Conservation (phyloP, 2,797 vertebrate genomes). For the Esox lucius region DNA sequence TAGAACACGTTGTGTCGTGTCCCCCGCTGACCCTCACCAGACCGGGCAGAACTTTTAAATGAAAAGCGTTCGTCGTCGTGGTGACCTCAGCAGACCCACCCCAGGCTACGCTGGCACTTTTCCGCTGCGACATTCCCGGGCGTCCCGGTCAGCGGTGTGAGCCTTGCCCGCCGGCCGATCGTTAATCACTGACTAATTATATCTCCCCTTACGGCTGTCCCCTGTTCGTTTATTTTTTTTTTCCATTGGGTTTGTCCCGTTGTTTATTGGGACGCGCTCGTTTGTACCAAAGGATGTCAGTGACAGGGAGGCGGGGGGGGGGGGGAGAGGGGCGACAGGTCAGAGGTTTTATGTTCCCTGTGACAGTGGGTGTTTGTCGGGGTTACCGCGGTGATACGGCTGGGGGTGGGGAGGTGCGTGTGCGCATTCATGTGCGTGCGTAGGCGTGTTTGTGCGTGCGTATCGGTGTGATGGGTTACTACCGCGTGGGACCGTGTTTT, state of each 20-base stretch:
- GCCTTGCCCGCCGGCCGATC: conserved; percentile 66
- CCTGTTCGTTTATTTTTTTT: no score
- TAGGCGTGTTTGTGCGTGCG: conserved; percentile 11
- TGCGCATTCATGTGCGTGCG: conserved; percentile 7
- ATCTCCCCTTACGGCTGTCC: conserved; percentile 37
- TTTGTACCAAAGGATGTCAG: conserved; percentile 35
- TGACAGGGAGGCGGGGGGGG: conserved; percentile 52
- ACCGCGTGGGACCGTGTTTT: no score
- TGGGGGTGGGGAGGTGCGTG: conserved; percentile 29
- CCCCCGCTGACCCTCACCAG: neutral
- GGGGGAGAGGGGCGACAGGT: conserved; percentile 21
- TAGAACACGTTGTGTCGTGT: neutral
- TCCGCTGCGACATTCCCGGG: conserved; percentile 50
- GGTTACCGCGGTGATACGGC: neutral
- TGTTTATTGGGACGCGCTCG: conserved; percentile 64
- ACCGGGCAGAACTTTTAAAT: neutral
- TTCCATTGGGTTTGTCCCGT: conserved; percentile 58
- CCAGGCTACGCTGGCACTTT: conserved; percentile 40
- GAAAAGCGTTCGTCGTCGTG: neutral
- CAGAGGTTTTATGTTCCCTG: conserved; percentile 53
- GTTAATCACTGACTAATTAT: conserved; percentile 80
- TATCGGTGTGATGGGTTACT: no score
- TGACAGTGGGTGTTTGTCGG: conserved; percentile 38
- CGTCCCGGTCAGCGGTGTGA: conserved; percentile 72
- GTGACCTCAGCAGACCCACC: conserved; percentile 55